Conservation (phyloP, 2,113 vertebrate species). For the Platysteira castanea region DNA sequence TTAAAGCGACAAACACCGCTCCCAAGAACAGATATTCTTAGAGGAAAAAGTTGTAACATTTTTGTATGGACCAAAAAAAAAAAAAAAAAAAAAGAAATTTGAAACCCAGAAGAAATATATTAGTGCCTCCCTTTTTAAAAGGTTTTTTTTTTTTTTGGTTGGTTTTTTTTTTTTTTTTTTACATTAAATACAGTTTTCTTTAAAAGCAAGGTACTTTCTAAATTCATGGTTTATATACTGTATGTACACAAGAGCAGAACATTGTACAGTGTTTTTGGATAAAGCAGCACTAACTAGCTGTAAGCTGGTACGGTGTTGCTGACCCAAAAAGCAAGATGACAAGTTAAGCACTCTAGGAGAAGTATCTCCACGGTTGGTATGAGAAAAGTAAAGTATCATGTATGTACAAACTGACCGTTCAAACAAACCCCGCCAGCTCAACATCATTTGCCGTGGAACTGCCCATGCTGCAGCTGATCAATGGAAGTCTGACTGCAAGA, state of each 20-base stretch:
- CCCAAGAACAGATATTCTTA: conserved; percentile 59
- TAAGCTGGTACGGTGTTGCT: conserved; percentile 22
- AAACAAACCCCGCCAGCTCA: not conserved
- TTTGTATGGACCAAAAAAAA: conserved; percentile 35
- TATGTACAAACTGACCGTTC: conserved; percentile 61
- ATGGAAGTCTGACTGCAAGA: conserved; percentile 8
- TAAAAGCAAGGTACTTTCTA: conserved; percentile 68
- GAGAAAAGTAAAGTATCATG: conserved; percentile 51
- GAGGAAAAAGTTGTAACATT: conserved; percentile 51
- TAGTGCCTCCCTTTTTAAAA: conserved; percentile 75
- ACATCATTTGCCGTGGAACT: not conserved
- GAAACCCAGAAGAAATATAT: conserved; percentile 73
- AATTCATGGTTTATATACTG: conserved; percentile 56
- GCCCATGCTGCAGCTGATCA: conserved; percentile 17
- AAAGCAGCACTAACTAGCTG: conserved; percentile 59
- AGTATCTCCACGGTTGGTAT: conserved; percentile 52
- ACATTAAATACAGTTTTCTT: conserved; percentile 77
- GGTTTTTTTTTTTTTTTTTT: conserved; percentile 46
- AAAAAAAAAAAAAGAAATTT: not conserved
- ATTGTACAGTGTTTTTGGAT: conserved; percentile 33
- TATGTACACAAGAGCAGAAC: conserved; percentile 59
- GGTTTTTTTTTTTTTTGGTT: not conserved
- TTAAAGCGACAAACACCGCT: conserved; percentile 60
- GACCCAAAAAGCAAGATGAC: conserved; percentile 56
- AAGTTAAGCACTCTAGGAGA: conserved; percentile 50